phyloP scores from a whole-genome alignment of 2,113 vertebrate species.

The Megaleporinus macrocephalus region DNA sequence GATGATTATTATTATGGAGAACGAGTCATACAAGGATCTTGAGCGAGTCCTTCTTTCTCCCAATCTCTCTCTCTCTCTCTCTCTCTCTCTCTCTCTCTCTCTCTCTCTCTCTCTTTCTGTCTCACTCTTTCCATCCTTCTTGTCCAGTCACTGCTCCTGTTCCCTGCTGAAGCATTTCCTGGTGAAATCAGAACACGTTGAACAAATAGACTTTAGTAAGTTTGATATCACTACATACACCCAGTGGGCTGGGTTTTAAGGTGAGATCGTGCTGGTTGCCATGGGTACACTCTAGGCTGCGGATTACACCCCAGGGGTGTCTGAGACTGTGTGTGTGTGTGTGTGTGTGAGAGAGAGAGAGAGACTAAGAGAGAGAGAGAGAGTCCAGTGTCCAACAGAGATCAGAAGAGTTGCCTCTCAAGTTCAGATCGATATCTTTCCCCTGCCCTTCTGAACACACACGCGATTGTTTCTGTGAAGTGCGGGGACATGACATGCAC shows the following conservation, averaged over 20 bases:
- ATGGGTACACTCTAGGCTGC: constrained; percentile 55
- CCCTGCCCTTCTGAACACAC: constrained; percentile 36
- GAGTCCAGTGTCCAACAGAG: constrained; percentile 82
- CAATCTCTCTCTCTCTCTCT: background rate
- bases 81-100: background rate
- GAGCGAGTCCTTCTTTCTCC: no score
- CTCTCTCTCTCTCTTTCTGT: background rate
- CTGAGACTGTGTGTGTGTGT: constrained; percentile 43
- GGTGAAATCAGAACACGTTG: background rate
- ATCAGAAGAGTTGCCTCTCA: constrained; percentile 89
- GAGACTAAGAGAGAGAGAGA: constrained; percentile 49
- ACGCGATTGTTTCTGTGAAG: background rate
- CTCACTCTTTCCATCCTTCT: no score
- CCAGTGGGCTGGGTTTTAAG: constrained; percentile 29
- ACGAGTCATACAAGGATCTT: no score
- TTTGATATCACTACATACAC: constrained; percentile 20
- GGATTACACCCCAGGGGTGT: constrained; percentile 45
- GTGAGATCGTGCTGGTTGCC: constrained; percentile 44
- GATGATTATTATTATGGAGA: no score
- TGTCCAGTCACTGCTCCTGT: background rate
- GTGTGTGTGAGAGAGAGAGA: background rate
- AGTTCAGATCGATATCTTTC: constrained; percentile 89
- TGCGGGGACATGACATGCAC: background rate
- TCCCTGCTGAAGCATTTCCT: background rate
- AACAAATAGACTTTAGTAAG: constrained; percentile 11